Conservation (phyloP, 2,797 vertebrate species). For the Siniperca obscura region DNA sequence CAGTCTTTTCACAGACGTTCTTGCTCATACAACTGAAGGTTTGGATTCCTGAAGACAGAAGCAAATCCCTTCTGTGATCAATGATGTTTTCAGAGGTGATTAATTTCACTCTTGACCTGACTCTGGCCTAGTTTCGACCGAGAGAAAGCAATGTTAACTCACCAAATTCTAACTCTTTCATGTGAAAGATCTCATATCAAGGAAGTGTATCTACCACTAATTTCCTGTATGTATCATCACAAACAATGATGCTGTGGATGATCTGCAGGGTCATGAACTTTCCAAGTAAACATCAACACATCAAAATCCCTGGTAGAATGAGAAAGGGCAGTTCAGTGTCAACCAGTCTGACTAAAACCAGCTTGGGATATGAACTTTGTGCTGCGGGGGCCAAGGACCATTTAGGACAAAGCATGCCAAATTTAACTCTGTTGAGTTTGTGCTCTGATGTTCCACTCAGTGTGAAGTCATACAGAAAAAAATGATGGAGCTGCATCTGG, state of each 20-base stretch:
- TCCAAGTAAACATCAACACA: constrained; percentile 73
- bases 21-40: not conserved
- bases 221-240: constrained; percentile 61
- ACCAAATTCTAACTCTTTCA: not conserved
- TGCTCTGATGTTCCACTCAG: constrained; percentile 54
- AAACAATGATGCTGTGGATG: constrained; percentile 57
- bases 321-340: constrained; percentile 77
- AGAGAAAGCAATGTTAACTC: not conserved
- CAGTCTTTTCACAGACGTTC: not conserved
- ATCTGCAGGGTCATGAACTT: constrained; percentile 79
- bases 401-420: constrained; percentile 63
- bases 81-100: constrained; percentile 19
- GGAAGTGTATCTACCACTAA: constrained; percentile 49
- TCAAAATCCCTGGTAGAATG: constrained; percentile 74
- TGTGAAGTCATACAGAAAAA: constrained; percentile 37
- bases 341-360: constrained; percentile 72
- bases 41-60: not conserved
- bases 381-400: constrained; percentile 65
- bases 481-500: constrained; percentile 35
- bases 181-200: constrained; percentile 30
- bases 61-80: not conserved
- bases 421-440: constrained; percentile 66
- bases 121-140: not conserved
- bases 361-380: constrained; percentile 78
- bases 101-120: constrained; percentile 33